phyloP scores from a whole-genome alignment of 2,113 vertebrate genomes.

The Cochlearius cochlearius region DNA sequence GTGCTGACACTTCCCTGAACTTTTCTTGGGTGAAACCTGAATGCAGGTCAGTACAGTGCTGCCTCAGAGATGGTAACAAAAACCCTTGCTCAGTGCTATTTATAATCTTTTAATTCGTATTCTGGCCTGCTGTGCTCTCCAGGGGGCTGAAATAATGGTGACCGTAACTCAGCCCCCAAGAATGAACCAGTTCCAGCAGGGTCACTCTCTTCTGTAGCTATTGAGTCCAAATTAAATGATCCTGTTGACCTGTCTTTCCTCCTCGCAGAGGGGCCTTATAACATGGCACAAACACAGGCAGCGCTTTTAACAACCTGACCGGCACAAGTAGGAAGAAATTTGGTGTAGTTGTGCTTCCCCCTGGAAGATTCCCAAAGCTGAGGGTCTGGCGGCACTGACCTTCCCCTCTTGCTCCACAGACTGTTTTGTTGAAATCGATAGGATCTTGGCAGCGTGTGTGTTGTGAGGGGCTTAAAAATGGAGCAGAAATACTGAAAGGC shows the following conservation, averaged over 20 bases:
- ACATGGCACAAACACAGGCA: background rate
- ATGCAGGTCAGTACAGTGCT: background rate
- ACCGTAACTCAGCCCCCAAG: background rate
- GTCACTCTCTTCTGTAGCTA: background rate
- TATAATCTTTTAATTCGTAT: slow-evolving; percentile 41
- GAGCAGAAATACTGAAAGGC: background rate
- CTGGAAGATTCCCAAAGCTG: background rate
- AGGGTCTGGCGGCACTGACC: background rate
- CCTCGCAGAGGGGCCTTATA: background rate
- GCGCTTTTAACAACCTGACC: background rate
- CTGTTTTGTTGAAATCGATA: background rate
- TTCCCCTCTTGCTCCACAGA: background rate
- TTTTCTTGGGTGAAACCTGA: background rate
- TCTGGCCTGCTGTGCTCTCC: background rate
- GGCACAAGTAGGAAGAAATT: background rate
- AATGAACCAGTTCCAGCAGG: background rate
- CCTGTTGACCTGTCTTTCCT: background rate
- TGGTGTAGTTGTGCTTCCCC: background rate
- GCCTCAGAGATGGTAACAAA: slow-evolving; percentile 18
- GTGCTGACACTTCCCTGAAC: slow-evolving; percentile 15
- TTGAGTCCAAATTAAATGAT: background rate
- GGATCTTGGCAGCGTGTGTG: background rate
- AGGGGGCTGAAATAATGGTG: slow-evolving; percentile 25
- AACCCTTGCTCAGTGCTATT: background rate
- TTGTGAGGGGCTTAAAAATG: background rate